Conservation (phyloP, 1,140 invertebrate species). For the Aricia agestis region DNA sequence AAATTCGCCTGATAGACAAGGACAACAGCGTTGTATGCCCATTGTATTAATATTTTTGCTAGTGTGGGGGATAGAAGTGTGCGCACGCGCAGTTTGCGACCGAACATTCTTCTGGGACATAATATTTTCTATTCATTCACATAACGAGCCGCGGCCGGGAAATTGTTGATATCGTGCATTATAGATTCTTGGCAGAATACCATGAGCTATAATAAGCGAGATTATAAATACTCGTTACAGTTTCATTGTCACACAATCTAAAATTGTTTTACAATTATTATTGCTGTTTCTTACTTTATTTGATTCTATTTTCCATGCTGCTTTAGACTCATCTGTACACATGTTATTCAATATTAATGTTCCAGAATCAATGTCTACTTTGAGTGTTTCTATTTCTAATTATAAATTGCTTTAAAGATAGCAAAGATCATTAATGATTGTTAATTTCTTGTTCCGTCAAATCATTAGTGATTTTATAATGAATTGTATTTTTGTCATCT, state of each 20-base stretch:
- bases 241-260: slow-evolving; percentile 7
- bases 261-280: background rate
- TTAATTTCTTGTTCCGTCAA: background rate
- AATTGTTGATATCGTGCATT: slow-evolving; percentile 6
- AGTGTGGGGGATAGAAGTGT: background rate
- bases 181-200: slow-evolving; percentile 23
- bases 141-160: background rate
- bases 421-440: background rate
- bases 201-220: slow-evolving; percentile 26
- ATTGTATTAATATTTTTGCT: no score
- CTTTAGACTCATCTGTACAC: background rate
- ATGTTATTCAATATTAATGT: background rate
- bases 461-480: background rate
- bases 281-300: background rate
- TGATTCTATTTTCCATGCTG: background rate
- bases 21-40: no score
- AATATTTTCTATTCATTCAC: slow-evolving; percentile 10
- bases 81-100: slow-evolving; percentile 27
- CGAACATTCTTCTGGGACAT: slow-evolving; percentile 21
- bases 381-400: background rate
- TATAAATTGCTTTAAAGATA: background rate
- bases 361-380: background rate
- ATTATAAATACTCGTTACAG: slow-evolving; percentile 21
- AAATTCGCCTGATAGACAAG: no score
- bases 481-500: background rate